Evolutionary conservation across 1,140 invertebrate genomes (phyloP), one percentile per base, ranked within the genome.

Genomic region (Leptopilina boulardi): DNA sequence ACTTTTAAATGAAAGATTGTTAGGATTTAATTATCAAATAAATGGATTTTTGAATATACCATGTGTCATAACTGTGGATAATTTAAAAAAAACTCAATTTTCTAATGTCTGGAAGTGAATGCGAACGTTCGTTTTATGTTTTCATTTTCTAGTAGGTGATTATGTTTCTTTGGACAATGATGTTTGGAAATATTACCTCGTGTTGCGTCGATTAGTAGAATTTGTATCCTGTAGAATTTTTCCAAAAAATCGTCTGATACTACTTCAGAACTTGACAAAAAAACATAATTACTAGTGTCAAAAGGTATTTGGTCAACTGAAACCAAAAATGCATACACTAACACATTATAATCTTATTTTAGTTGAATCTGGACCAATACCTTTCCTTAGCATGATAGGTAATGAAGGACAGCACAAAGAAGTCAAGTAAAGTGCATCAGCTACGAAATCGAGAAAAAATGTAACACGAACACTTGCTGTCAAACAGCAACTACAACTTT

Each of bases 361-460:
- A 26, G 1, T 13, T 10, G 1, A 59, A 11, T 59, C 54, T 21
- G 54, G 19, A 23, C 19, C 54, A 26, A 59, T 59, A 13, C 54
- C 54, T 23, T 59, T 11, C 3, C 21, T 59, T 2, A 59, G 54
- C 18, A 23, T 59, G 54, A 18, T 51, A 18, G n/a, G 47, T 18
- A 51, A 51, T 51, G 47, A 51, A 6, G 47, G n/a, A 18, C 18
- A 59, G 6, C 19, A 59, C 6, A 59, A 59, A 13, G 54, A 59
- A 23, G 23, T 59, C 11, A 59, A 59, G 8, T 19, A 59, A 23
- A 59, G 54, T 59, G 54, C 54, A 23, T 10, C 9, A 23, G 54
- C 8, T 9, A 59, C 54, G 8, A 59, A 59, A 2, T 59, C 54
- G 9, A 59, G 54, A 59, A 59, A 59, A 59, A 59, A 59, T 59